Evolutionary conservation across 1,140 invertebrate genomes (phyloP), one percentile per base, ranked within the genome.

Genomic region (Parasteatoda tepidariorum): DNA sequence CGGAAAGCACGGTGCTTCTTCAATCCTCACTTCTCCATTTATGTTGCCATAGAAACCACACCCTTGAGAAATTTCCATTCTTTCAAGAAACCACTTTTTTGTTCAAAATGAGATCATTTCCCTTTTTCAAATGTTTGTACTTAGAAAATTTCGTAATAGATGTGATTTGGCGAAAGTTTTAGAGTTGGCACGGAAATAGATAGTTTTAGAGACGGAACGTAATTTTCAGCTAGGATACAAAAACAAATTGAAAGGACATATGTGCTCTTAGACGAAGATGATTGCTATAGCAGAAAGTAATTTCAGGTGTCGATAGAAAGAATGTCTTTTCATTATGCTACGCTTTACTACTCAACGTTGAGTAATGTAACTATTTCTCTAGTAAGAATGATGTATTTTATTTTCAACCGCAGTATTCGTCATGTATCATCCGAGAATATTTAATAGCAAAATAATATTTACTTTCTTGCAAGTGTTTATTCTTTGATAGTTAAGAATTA

Each of bases 31-130:
- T 26, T 22, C 70, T 74, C 34, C 33, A n/a, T 76, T 38, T 64
- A 4, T 9, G 38, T 76, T 9, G 30, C 55, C 34, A 76, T 76
- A 33, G 59, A 22, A 76, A 76, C 73, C 28, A 76, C 59, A 64
- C 59, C 73, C 59, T 61, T 30, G 73, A 76, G 73, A 76, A 76
- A 76, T 76, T 59, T 76, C 71, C 31, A 41, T 76, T 59, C 73
- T 34, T 24, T 28, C 22, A 24, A 31, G 28, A 18, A 15, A 22
- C 28, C 57, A 76, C 7, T 34, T n/a, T 76, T 76, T 30, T n/a
- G n/a, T n/a, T 22, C 26, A n/a, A 76, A 76, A 55, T 28, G 59
- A 64, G 34, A 62, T 22, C 9, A 22, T 61, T 6, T n/a, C 30
- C 57, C 31, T 61, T 22, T 74, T 34, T 28, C 28, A 74, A 74